phyloP scores from a whole-genome alignment of 2,888 invertebrate species.

The Sepioteuthis lessoniana region DNA sequence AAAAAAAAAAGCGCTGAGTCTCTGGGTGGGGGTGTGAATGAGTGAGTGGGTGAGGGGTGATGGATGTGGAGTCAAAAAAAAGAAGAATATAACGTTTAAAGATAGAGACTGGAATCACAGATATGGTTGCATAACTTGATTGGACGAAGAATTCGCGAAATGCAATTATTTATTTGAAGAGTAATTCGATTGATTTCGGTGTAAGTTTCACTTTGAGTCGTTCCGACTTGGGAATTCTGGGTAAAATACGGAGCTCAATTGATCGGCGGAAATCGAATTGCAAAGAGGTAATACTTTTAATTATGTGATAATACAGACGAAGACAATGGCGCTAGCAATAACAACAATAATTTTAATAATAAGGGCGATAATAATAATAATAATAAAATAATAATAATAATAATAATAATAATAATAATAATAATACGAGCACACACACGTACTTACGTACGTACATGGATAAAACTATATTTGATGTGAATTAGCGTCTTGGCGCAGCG shows the following conservation, averaged over 20 bases:
- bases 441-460: neutral
- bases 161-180: slow-evolving; percentile 23
- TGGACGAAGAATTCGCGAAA: neutral
- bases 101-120: neutral
- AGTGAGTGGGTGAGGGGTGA: neutral
- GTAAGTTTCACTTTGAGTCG: slow-evolving; percentile 18
- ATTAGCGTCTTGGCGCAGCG: neutral
- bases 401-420: neutral
- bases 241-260: neutral
- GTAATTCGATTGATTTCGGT: slow-evolving; percentile 21
- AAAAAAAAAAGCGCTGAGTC: no score
- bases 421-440: no score
- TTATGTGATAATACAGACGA: neutral
- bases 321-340: neutral
- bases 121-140: neutral
- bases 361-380: neutral
- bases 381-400: slow-evolving; percentile 33
- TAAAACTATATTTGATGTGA: neutral
- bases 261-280: neutral
- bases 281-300: slow-evolving; percentile 9
- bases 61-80: neutral
- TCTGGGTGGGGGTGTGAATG: neutral
- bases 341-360: neutral
- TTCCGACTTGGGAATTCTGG: neutral
- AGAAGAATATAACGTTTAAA: no score